Conservation (phyloP, 2,113 vertebrate species). For the Oceanodroma tethys region DNA sequence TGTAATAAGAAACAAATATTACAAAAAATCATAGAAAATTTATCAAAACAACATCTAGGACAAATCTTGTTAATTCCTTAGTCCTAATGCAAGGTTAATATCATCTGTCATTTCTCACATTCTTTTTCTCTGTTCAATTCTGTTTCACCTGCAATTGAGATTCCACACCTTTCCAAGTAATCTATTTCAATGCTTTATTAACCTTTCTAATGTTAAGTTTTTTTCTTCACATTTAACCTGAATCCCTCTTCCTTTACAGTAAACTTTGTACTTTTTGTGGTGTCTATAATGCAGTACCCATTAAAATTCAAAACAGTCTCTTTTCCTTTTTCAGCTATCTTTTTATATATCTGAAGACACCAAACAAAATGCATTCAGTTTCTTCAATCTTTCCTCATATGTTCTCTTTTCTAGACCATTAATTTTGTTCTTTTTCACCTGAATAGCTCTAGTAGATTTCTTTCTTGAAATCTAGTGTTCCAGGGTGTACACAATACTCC, state of each 20-base stretch:
- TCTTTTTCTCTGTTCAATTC: neutral
- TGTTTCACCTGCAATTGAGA: neutral
- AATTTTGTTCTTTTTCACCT: neutral
- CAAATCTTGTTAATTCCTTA: neutral
- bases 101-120: neutral
- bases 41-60: neutral
- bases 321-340: neutral
- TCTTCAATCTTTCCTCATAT: neutral
- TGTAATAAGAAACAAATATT: neutral
- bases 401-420: neutral
- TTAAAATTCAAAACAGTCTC: neutral
- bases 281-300: fast-evolving
- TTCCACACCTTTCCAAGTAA: neutral
- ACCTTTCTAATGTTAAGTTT: neutral
- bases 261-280: neutral
- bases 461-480: neutral
- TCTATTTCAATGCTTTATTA: neutral
- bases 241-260: neutral
- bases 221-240: neutral
- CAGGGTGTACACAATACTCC: neutral
- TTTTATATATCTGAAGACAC: neutral
- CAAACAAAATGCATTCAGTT: neutral
- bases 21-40: neutral
- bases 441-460: neutral
- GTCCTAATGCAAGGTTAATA: neutral